A percentile compares a stretch with the other conserved stretches of the same genome.
Conservation (phyloP, 2,113 vertebrate species). For the Eulemur rufifrons region DNA sequence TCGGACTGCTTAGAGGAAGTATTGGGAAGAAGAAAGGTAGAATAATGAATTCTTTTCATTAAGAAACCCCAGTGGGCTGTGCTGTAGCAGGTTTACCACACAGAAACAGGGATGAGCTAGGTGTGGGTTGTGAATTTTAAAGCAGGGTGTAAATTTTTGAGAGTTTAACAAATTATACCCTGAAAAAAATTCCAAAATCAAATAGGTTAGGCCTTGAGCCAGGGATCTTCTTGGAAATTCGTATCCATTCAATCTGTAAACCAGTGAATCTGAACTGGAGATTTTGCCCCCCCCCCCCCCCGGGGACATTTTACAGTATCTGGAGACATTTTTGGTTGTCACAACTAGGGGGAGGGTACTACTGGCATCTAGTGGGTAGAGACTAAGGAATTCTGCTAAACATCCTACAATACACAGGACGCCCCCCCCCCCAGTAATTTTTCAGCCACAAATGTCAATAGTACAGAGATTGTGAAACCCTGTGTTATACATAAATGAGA, state of each 20-base stretch:
- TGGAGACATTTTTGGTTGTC: slow-evolving; percentile 37
- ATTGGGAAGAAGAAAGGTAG: not conserved
- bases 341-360: not conserved
- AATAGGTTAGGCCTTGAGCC: slow-evolving; percentile 55
- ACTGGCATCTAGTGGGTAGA: not conserved
- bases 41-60: slow-evolving; percentile 58
- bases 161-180: slow-evolving; percentile 65
- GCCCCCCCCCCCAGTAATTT: not conserved
- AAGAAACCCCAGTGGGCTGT: slow-evolving; percentile 42
- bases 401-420: not conserved
- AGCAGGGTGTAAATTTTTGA: slow-evolving; percentile 47
- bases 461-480: not conserved
- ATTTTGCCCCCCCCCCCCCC: not conserved
- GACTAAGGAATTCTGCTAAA: not conserved
- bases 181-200: slow-evolving; percentile 29
- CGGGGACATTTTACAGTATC: slow-evolving; percentile 21
- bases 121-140: slow-evolving; percentile 68
- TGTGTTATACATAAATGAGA: not conserved
- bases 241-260: slow-evolving; percentile 35
- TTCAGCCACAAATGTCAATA: not conserved
- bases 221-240: slow-evolving; percentile 58
- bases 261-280: not conserved
- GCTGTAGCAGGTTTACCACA: slow-evolving; percentile 45
- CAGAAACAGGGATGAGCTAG: slow-evolving; percentile 38
- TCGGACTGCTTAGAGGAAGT: not conserved